Percentiles rank a stretch among this genome's conserved stretches.
These are phyloP conservation scores for Nowickia ferox DNA, from an alignment of 2,888 invertebrate genomes.

Conservation along the genomic window DNA sequence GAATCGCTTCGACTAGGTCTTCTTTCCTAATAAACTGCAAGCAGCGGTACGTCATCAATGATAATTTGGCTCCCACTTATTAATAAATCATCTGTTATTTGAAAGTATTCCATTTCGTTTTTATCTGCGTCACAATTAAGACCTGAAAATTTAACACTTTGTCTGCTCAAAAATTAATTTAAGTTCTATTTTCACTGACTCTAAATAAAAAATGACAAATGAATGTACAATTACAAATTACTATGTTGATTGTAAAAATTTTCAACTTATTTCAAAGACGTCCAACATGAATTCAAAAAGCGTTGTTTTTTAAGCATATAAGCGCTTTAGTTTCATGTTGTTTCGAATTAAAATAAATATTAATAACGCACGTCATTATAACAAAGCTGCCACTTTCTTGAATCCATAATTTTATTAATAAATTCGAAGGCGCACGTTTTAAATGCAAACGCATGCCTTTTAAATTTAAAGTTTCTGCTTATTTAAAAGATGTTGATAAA, in stretches of 20 bases:
- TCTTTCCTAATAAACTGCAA: constrained; percentile 21
- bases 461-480: not conserved
- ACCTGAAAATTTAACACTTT: not conserved
- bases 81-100: not conserved
- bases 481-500: not conserved
- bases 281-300: not conserved
- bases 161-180: not conserved
- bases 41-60: not conserved
- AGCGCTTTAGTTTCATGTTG: not conserved
- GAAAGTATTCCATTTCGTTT: not conserved
- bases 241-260: not conserved
- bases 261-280: not conserved
- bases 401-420: not conserved
- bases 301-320: not conserved
- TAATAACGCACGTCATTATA: not conserved
- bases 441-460: not conserved
- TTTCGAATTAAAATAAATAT: not conserved
- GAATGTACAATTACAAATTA: not conserved
- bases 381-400: not conserved
- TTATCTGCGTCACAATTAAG: not conserved
- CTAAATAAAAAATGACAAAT: not conserved
- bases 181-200: not conserved
- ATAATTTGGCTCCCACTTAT: not conserved
- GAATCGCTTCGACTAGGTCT: too few species aligned
- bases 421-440: not conserved